A percentile compares a stretch with the other conserved stretches of the same genome.
Conservation (phyloP, 1,140 invertebrate genomes). For the Dendroctonus valens region DNA sequence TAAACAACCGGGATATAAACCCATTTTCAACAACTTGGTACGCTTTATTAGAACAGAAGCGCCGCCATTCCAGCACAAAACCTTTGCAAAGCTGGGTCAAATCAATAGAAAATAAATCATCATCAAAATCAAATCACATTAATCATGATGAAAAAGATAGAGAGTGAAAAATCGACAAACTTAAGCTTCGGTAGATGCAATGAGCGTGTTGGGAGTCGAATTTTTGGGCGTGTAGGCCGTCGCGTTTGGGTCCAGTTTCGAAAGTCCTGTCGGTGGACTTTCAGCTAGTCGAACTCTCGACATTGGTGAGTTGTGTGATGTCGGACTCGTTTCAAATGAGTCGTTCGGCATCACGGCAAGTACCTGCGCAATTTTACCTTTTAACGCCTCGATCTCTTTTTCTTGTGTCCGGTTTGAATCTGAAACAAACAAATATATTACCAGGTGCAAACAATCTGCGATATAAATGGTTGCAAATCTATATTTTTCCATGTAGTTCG, state of each 20-base stretch:
- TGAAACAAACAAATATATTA: slow-evolving; percentile 48
- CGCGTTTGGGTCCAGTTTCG: slow-evolving; percentile 87
- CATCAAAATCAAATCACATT: neutral
- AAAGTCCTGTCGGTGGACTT: slow-evolving; percentile 50
- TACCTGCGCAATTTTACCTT: slow-evolving; percentile 86
- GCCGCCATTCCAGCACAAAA: neutral
- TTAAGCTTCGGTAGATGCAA: slow-evolving; percentile 59
- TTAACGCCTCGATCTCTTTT: slow-evolving; percentile 87
- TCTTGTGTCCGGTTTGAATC: slow-evolving; percentile 78
- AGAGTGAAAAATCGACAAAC: slow-evolving; percentile 11
- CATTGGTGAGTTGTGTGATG: slow-evolving; percentile 48
- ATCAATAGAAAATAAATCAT: neutral
- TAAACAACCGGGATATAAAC: no score
- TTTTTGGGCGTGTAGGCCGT: slow-evolving; percentile 86
- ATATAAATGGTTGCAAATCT: no score
- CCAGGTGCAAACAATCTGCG: no score
- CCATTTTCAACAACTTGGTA: no score
- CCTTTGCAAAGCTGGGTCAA: slow-evolving; percentile 1
- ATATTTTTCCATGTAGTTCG: no score
- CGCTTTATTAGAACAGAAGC: no score
- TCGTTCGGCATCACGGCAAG: slow-evolving; percentile 87
- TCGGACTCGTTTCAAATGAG: slow-evolving; percentile 53
- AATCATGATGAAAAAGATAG: slow-evolving; percentile 1
- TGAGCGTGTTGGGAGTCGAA: slow-evolving; percentile 69
- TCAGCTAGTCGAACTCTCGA: slow-evolving; percentile 59